Percentiles rank a stretch among this genome's conserved stretches.
phyloP scores from a whole-genome alignment of 2,888 invertebrate species.

The Bellardia bayeri region DNA sequence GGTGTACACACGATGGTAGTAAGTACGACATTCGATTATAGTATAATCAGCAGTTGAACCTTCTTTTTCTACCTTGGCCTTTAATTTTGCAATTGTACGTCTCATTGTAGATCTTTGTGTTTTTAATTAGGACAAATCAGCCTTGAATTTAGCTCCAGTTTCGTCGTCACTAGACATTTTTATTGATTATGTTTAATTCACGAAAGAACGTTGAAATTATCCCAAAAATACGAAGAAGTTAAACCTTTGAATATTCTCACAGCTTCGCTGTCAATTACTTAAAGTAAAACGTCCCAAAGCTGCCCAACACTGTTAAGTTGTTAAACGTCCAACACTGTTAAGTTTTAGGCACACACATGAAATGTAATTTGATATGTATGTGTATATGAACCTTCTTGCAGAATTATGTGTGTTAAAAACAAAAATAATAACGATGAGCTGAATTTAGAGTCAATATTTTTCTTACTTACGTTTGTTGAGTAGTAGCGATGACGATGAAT shows the following conservation, averaged over 20 bases:
- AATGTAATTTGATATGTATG: background rate
- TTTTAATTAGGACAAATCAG: background rate
- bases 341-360: no score
- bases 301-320: background rate
- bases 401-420: background rate
- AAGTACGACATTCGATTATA: slow-evolving; percentile 7
- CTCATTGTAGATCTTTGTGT: slow-evolving; percentile 7
- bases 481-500: no score
- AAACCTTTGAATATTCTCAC: no score
- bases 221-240: no score
- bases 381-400: background rate
- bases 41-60: background rate
- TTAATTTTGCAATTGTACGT: slow-evolving; percentile 4
- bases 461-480: background rate
- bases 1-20: no score
- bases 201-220: no score
- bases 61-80: background rate
- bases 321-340: no score
- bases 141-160: no score
- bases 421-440: background rate
- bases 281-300: no score
- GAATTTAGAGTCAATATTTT: background rate
- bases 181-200: background rate
- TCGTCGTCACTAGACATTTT: background rate
- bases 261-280: no score